Evolutionary conservation across 2,113 vertebrate genomes (phyloP).

Genomic region (Grallaria varia): DNA sequence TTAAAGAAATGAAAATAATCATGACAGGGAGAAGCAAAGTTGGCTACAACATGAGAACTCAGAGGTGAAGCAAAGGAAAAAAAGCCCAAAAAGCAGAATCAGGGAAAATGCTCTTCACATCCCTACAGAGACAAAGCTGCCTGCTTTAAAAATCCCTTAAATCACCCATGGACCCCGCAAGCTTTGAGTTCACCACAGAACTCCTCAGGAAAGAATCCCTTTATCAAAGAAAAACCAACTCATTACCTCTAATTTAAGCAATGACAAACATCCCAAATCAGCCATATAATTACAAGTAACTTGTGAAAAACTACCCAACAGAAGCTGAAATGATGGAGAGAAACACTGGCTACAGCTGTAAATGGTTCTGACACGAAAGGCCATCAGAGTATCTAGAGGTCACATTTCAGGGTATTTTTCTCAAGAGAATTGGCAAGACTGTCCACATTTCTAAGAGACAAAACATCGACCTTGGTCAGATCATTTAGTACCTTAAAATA

Average conservation of each 20-base stretch:
- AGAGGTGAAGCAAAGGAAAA: neutral
- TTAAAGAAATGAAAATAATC: neutral
- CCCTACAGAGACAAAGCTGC: neutral
- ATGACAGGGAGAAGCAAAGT: neutral
- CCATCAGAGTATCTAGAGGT: neutral
- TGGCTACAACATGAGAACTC: neutral
- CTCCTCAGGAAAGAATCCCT: neutral
- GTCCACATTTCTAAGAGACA: neutral
- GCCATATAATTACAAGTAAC: neutral
- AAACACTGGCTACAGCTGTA: neutral
- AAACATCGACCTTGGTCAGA: neutral
- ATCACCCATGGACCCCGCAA: neutral
- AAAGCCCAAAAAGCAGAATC: neutral
- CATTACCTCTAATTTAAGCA: neutral
- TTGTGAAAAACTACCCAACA: neutral
- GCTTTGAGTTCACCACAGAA: neutral
- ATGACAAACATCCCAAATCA: neutral
- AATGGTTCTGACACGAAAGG: neutral
- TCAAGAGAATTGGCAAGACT: neutral
- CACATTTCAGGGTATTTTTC: neutral
- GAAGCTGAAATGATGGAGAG: neutral
- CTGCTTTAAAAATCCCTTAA: neutral
- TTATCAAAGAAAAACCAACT: neutral
- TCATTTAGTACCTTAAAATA: neutral
- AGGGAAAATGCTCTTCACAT: neutral